Conservation (phyloP, 1,140 invertebrate genomes). For the Neodiprion virginianus region DNA sequence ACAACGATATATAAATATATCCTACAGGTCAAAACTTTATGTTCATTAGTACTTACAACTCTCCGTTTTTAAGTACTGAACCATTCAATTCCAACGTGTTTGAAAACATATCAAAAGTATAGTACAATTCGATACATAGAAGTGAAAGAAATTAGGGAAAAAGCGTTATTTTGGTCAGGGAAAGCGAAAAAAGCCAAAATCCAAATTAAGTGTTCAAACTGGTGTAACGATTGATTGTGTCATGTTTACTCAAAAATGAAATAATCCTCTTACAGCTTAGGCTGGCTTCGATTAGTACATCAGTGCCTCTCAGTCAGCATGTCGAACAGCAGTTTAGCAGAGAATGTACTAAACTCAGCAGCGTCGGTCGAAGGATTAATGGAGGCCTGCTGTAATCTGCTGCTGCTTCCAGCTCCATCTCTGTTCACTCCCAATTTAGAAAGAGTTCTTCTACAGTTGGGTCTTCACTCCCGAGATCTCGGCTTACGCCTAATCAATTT, state of each 20-base stretch:
- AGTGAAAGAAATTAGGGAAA: too few species aligned
- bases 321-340: constrained; percentile 53
- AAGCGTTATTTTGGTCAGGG: too few species aligned
- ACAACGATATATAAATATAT: too few species aligned
- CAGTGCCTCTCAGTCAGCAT: constrained; percentile 69
- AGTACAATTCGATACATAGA: too few species aligned
- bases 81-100: too few species aligned
- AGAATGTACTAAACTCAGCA: constrained; percentile 67
- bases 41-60: too few species aligned
- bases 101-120: too few species aligned
- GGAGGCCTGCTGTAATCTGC: constrained; percentile 75
- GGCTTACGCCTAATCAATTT: constrained; percentile 67
- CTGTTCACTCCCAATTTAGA: constrained; percentile 70
- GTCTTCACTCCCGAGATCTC: constrained; percentile 66
- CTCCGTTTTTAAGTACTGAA: too few species aligned
- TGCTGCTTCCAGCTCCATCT: constrained; percentile 73
- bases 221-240: background rate
- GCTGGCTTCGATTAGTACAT: constrained; percentile 74
- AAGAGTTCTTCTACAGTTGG: constrained; percentile 68
- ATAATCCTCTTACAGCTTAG: constrained; percentile 60
- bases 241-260: too few species aligned
- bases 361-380: constrained; percentile 72
- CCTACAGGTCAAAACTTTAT: too few species aligned
- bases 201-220: too few species aligned
- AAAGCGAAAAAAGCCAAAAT: too few species aligned